These are phyloP conservation scores for Hyperoodon ampullatus DNA, from an alignment of 2,113 vertebrate species.

Conservation along the genomic window DNA sequence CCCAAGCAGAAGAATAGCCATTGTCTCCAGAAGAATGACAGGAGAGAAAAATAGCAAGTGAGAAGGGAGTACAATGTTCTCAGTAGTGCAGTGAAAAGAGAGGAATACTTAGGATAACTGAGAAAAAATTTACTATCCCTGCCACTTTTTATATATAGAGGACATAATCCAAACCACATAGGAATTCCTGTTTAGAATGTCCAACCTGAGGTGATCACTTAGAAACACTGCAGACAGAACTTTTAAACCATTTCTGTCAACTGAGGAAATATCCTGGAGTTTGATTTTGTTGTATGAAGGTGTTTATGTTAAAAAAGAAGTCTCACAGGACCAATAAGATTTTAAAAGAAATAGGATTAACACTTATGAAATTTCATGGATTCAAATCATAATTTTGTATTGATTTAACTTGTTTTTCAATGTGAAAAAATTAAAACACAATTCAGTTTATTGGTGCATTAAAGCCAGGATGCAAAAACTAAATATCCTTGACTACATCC, in stretches of 20 bases:
- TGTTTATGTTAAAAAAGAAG: background rate
- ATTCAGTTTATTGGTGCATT: constrained; percentile 9
- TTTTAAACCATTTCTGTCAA: constrained; percentile 53
- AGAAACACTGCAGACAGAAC: background rate
- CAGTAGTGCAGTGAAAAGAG: background rate
- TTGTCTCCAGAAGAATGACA: background rate
- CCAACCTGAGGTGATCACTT: constrained; percentile 1
- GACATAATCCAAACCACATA: background rate
- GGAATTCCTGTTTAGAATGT: constrained; percentile 27
- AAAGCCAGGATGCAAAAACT: constrained; percentile 62
- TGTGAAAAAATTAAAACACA: constrained; percentile 48
- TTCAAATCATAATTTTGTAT: constrained; percentile 38
- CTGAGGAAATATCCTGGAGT: constrained; percentile 35
- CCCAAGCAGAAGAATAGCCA: background rate
- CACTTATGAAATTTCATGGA: background rate
- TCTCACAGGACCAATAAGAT: background rate
- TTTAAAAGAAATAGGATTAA: constrained; percentile 12
- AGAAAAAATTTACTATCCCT: constrained; percentile 45
- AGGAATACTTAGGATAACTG: background rate
- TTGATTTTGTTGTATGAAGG: background rate
- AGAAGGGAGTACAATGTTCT: background rate
- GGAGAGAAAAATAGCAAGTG: background rate
- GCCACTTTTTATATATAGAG: background rate
- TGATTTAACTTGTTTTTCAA: constrained; percentile 2
- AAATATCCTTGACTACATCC: constrained; percentile 61